These are phyloP conservation scores for Drosophila pectinifera DNA, from an alignment of 1,140 invertebrate species.

Conservation along the genomic window DNA sequence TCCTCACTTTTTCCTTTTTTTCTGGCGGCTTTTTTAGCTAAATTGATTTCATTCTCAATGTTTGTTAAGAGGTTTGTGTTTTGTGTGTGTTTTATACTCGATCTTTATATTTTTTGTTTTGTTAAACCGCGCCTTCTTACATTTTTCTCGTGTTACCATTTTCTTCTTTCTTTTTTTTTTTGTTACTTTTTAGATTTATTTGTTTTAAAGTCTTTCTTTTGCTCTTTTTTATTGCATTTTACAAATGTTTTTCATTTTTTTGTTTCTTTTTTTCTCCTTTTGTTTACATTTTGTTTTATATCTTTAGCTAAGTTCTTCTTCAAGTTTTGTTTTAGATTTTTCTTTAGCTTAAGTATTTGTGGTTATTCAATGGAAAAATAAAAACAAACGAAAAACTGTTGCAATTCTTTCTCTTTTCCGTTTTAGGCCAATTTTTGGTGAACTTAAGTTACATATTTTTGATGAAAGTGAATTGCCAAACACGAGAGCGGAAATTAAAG, in stretches of 20 bases:
- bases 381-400: conserved; percentile 67
- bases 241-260: conserved; percentile 68
- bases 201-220: conserved; percentile 84
- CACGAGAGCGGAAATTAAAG: conserved; percentile 64
- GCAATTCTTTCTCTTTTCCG: conserved; percentile 43
- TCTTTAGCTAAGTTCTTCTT: conserved; percentile 71
- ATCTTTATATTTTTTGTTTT: conserved; percentile 21
- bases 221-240: conserved; percentile 85
- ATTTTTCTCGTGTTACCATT: conserved; percentile 50
- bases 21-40: conserved; percentile 17
- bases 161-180: conserved; percentile 44
- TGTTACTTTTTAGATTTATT: conserved; percentile 62
- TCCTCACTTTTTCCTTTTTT: conserved; percentile 18
- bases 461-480: conserved; percentile 63
- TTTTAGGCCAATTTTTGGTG: conserved; percentile 36
- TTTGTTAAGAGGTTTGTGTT: conserved; percentile 30
- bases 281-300: conserved; percentile 46
- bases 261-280: conserved; percentile 42
- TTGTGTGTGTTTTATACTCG: conserved; percentile 20
- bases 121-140: conserved; percentile 40
- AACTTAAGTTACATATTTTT: conserved; percentile 66
- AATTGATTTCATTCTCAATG: conserved; percentile 27
- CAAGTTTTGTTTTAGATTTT: conserved; percentile 56
- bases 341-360: conserved; percentile 64
- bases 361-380: conserved; percentile 57